phyloP scores from a whole-genome alignment of 1,140 invertebrate species.

The Lasioglossum albipes region DNA sequence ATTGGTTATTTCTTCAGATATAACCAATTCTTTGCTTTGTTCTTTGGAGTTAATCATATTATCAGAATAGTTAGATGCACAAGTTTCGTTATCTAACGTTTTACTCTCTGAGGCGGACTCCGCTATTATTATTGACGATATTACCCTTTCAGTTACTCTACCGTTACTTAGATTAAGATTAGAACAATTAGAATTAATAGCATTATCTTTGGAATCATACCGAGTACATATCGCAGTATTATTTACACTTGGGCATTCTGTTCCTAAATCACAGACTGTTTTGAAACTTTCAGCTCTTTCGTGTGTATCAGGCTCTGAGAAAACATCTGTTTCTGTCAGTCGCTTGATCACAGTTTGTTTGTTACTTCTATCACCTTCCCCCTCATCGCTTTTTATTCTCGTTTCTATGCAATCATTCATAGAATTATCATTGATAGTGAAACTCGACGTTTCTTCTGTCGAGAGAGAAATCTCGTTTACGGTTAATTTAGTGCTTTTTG shows the following conservation, averaged over 20 bases:
- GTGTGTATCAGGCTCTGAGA: constrained; percentile 43
- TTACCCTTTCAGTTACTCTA: constrained; percentile 24
- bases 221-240: constrained; percentile 42
- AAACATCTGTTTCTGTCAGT: constrained; percentile 50
- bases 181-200: constrained; percentile 50
- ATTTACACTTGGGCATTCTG: constrained; percentile 57
- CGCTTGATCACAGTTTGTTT: constrained; percentile 62
- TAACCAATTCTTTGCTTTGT: constrained; percentile 10
- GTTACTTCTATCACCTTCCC: constrained; percentile 49
- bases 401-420: constrained; percentile 39
- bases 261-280: constrained; percentile 62
- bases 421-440: constrained; percentile 44
- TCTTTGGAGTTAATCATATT: not conserved
- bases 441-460: constrained; percentile 50
- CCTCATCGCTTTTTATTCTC: constrained; percentile 21
- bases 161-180: constrained; percentile 43
- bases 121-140: constrained; percentile 18
- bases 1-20: not conserved
- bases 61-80: not conserved
- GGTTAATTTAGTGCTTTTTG: not conserved
- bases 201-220: constrained; percentile 49
- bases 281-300: constrained; percentile 56
- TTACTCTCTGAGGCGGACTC: not conserved
- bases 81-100: not conserved
- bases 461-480: constrained; percentile 30